phyloP scores from a whole-genome alignment of 2,888 invertebrate species.

The Sericinus montela region DNA sequence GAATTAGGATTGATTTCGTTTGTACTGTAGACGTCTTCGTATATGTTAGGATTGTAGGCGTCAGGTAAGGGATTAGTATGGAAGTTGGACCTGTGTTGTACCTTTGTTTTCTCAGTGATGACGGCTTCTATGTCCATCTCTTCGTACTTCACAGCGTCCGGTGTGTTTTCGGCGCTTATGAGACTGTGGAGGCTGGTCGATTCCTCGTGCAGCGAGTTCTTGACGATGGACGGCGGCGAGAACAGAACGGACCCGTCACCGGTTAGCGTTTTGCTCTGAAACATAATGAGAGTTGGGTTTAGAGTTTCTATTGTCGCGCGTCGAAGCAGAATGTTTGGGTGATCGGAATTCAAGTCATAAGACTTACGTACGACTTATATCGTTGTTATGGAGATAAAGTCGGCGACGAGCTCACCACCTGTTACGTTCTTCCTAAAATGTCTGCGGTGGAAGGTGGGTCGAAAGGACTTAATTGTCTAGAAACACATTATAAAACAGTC shows the following conservation, averaged over 20 bases:
- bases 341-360: no score
- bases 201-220: conserved; percentile 86
- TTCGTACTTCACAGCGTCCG: conserved; percentile 51
- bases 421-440: no score
- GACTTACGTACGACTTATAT: no score
- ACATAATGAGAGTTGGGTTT: conserved; percentile 35
- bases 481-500: no score
- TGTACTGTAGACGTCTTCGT: conserved; percentile 33
- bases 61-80: conserved; percentile 69
- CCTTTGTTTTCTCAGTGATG: conserved; percentile 68
- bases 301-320: background rate
- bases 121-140: conserved; percentile 59
- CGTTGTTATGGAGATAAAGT: no score
- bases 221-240: conserved; percentile 92
- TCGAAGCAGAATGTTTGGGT: no score
- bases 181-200: conserved; percentile 80
- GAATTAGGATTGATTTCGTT: conserved; percentile 28
- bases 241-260: conserved; percentile 89
- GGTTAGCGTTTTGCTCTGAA: conserved; percentile 91
- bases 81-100: conserved; percentile 72
- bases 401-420: no score
- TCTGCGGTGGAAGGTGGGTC: no score
- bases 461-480: no score
- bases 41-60: conserved; percentile 30
- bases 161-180: conserved; percentile 63